Percentiles rank a stretch among this genome's conserved stretches.
Conservation (phyloP, 2,888 invertebrate species). For the Hypsopygia costalis region DNA sequence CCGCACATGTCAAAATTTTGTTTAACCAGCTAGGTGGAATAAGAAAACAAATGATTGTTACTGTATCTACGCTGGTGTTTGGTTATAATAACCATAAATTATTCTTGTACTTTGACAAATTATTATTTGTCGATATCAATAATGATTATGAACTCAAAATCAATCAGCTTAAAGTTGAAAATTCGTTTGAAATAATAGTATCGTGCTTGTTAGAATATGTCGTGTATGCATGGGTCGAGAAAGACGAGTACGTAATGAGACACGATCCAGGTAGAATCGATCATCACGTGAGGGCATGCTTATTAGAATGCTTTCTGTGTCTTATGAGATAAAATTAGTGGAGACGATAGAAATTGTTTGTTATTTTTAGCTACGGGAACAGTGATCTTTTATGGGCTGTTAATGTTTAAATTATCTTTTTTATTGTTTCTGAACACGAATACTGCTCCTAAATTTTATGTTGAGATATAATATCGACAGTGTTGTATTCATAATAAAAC, state of each 20-base stretch:
- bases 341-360: conserved; percentile 19
- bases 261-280: conserved; percentile 41
- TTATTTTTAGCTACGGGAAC: conserved; percentile 16
- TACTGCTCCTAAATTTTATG: conserved; percentile 3
- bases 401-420: conserved; percentile 8
- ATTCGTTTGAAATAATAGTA: neutral
- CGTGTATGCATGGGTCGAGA: conserved; percentile 27
- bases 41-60: conserved; percentile 56
- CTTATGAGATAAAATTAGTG: conserved; percentile 23
- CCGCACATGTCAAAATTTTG: conserved; percentile 50
- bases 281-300: conserved; percentile 32
- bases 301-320: conserved; percentile 34
- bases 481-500: conserved; percentile 10
- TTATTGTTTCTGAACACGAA: conserved; percentile 8
- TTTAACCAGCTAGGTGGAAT: conserved; percentile 54
- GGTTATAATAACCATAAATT: conserved; percentile 55
- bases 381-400: conserved; percentile 8
- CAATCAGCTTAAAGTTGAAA: neutral
- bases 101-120: conserved; percentile 24
- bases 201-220: conserved; percentile 21
- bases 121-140: conserved; percentile 11
- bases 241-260: conserved; percentile 42
- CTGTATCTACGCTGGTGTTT: conserved; percentile 44
- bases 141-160: conserved; percentile 14
- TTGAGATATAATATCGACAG: neutral